These are phyloP conservation scores for Malacoctenus gilli DNA, from an alignment of 2,797 vertebrate species.

Conservation along the genomic window DNA sequence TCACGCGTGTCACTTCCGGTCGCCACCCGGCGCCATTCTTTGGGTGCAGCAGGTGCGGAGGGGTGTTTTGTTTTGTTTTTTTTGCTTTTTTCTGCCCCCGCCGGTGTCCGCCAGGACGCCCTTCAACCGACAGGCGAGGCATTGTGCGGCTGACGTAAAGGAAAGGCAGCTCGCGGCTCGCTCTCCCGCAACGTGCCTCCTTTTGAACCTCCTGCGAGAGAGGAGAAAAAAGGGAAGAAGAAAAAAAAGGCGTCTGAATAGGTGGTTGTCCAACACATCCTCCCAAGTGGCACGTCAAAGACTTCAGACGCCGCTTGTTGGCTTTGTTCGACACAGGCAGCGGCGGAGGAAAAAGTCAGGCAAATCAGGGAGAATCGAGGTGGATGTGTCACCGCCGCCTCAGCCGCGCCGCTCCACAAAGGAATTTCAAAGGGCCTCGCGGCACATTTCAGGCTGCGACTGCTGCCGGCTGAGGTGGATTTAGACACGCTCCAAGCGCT, in stretches of 20 bases:
- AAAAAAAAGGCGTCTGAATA: slow-evolving; percentile 56
- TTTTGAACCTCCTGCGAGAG: slow-evolving; percentile 71
- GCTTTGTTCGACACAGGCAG: slow-evolving; percentile 55
- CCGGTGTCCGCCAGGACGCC: slow-evolving; percentile 64
- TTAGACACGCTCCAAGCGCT: slow-evolving; percentile 35
- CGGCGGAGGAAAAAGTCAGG: slow-evolving; percentile 18
- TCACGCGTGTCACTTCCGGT: slow-evolving; percentile 52
- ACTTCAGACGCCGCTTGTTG: slow-evolving; percentile 32
- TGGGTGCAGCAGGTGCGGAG: slow-evolving; percentile 64
- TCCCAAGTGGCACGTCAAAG: slow-evolving; percentile 66
- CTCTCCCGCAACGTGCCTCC: slow-evolving; percentile 60
- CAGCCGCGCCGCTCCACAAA: slow-evolving; percentile 27
- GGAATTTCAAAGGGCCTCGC: slow-evolving; percentile 15
- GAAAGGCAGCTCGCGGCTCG: slow-evolving; percentile 68
- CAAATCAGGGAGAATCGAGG: slow-evolving; percentile 46
- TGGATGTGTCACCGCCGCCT: slow-evolving; percentile 48
- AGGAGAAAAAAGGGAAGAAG: slow-evolving; percentile 42
- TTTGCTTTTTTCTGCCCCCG: too few species aligned
- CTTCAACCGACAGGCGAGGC: slow-evolving; percentile 60
- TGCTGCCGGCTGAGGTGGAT: slow-evolving; percentile 35
- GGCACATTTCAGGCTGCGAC: slow-evolving; percentile 7
- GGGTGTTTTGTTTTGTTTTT: too few species aligned
- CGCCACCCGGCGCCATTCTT: slow-evolving; percentile 52
- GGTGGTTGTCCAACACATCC: slow-evolving; percentile 73
- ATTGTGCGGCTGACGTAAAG: slow-evolving; percentile 73